Evolutionary conservation across 2,113 vertebrate genomes (phyloP).

Genomic region (Megaceryle maxima): DNA sequence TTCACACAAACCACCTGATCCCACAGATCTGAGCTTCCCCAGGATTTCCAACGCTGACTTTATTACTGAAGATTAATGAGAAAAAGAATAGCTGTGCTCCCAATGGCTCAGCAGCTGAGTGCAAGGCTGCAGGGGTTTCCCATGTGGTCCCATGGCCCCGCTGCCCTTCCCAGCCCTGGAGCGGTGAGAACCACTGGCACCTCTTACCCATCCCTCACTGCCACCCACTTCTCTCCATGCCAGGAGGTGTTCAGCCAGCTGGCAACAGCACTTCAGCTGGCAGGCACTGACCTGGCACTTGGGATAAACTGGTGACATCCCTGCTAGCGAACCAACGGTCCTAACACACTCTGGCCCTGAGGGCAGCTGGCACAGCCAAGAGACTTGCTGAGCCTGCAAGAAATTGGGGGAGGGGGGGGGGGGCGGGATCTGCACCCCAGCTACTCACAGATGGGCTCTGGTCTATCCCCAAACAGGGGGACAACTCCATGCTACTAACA

Average conservation of each 20-base stretch:
- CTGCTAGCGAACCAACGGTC: neutral
- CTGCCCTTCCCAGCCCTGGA: neutral
- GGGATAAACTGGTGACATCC: neutral
- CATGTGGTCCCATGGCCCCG: accelerated
- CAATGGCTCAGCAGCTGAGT: neutral
- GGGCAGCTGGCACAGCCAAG: too few relatives aligned
- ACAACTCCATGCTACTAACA: neutral
- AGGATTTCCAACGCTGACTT: accelerated
- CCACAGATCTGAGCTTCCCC: neutral
- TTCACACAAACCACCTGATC: neutral
- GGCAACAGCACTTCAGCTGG: neutral
- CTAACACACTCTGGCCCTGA: accelerated
- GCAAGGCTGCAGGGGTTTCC: neutral
- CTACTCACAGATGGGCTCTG: neutral
- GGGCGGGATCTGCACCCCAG: neutral
- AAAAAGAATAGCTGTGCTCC: neutral
- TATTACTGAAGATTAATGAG: neutral
- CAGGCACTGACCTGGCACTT: neutral
- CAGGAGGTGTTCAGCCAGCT: neutral
- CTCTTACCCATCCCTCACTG: neutral
- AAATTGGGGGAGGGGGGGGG: too few relatives aligned
- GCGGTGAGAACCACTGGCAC: accelerated
- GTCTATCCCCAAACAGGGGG: accelerated
- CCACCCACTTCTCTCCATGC: accelerated
- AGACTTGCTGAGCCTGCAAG: neutral